Evolutionary conservation across 2,797 vertebrate genomes (phyloP).

Genomic region (Buphagus erythrorhynchus): DNA sequence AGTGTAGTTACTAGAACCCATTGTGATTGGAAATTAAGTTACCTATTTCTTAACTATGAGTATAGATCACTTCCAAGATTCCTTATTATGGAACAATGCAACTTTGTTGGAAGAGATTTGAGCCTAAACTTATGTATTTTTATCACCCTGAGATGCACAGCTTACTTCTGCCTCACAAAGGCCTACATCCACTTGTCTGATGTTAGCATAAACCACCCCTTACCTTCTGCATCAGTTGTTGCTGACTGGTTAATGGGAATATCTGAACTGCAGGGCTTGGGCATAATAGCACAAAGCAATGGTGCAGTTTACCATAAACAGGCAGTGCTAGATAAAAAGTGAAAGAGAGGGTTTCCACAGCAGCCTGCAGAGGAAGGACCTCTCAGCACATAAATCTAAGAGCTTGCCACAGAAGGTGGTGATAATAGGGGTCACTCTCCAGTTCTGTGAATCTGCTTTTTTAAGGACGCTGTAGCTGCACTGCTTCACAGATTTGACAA

Average conservation of each 20-base stretch:
- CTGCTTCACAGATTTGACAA: background rate
- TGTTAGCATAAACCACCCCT: background rate
- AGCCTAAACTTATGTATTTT: background rate
- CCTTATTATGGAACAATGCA: background rate
- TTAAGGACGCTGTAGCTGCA: background rate
- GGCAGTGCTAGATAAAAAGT: background rate
- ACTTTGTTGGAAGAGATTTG: background rate
- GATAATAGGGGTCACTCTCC: background rate
- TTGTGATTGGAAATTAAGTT: background rate
- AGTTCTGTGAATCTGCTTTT: background rate
- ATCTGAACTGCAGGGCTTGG: background rate
- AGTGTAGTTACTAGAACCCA: background rate
- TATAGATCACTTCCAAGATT: background rate
- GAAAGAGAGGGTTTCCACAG: background rate
- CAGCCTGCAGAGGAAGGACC: background rate
- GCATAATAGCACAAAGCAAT: background rate
- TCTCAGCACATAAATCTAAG: background rate
- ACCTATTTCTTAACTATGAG: background rate
- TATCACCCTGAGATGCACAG: background rate
- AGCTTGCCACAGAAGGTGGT: background rate
- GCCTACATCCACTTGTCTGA: background rate
- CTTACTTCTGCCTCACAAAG: background rate
- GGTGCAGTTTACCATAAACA: background rate
- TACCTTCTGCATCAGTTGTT: background rate
- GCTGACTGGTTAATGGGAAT: background rate